Percentiles rank a stretch among this genome's conserved stretches.
Evolutionary conservation across 2,113 vertebrate species (phyloP).

Genomic region (Plotosus lineatus): DNA sequence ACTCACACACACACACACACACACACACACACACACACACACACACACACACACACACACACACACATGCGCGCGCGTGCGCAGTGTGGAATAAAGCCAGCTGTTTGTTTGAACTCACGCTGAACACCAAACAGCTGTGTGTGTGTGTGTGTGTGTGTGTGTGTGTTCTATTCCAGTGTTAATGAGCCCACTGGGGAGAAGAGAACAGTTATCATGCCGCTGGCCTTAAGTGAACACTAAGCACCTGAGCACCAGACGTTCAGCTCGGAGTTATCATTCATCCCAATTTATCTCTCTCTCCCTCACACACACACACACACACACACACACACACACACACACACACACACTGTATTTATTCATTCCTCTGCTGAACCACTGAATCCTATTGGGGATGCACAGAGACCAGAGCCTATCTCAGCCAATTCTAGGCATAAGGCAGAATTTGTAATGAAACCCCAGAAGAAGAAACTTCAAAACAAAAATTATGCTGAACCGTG

Average conservation of each 20-base stretch:
- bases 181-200: slow-evolving; percentile 11
- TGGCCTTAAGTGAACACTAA: slow-evolving; percentile 15
- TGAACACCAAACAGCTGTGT: background rate
- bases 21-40: slow-evolving; percentile 12
- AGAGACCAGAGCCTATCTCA: too few species aligned
- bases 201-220: background rate
- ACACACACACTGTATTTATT: too few species aligned
- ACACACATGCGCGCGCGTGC: too few species aligned
- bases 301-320: background rate
- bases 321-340: too few species aligned
- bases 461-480: too few species aligned
- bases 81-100: background rate
- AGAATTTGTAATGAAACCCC: too few species aligned
- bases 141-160: background rate
- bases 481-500: too few species aligned
- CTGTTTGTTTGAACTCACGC: background rate
- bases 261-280: background rate
- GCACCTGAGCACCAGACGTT: background rate
- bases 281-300: slow-evolving; percentile 7
- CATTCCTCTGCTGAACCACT: too few species aligned
- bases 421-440: too few species aligned
- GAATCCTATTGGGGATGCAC: too few species aligned
- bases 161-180: slow-evolving; percentile 10
- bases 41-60: background rate
- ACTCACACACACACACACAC: background rate